These are phyloP conservation scores for Spisula subtruncata DNA, from an alignment of 2,888 invertebrate genomes.

Conservation along the genomic window DNA sequence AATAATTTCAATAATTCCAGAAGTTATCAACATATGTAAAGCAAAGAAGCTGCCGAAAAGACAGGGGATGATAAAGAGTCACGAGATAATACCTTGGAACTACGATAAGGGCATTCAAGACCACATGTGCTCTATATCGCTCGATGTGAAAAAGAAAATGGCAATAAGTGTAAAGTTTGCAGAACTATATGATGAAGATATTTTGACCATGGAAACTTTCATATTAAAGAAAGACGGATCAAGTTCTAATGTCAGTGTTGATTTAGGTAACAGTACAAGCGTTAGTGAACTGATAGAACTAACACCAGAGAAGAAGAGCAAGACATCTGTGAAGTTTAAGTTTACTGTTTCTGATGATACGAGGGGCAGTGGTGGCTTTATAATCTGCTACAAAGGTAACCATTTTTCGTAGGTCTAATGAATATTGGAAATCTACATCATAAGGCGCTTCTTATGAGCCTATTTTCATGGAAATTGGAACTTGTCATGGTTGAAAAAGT, in stretches of 20 bases:
- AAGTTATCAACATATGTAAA: neutral
- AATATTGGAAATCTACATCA: neutral
- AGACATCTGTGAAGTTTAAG: neutral
- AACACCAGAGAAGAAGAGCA: neutral
- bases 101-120: conserved; percentile 4
- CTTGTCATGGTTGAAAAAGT: too few species aligned
- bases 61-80: conserved; percentile 43
- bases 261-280: conserved; percentile 14
- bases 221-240: neutral
- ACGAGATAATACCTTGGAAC: conserved; percentile 36
- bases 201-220: neutral
- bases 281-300: neutral
- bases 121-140: neutral
- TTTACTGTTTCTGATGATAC: conserved; percentile 6
- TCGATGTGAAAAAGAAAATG: neutral
- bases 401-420: neutral
- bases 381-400: conserved; percentile 47
- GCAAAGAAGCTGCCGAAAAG: neutral
- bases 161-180: conserved; percentile 16
- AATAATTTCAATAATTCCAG: conserved; percentile 1
- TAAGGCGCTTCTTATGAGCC: too few species aligned
- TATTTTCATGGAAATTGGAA: too few species aligned
- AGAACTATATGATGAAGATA: conserved; percentile 21
- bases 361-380: conserved; percentile 35
- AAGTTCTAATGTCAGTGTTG: neutral